Evolutionary conservation across 2,113 vertebrate species (phyloP).

Genomic region (Rhinopithecus roxellana): DNA sequence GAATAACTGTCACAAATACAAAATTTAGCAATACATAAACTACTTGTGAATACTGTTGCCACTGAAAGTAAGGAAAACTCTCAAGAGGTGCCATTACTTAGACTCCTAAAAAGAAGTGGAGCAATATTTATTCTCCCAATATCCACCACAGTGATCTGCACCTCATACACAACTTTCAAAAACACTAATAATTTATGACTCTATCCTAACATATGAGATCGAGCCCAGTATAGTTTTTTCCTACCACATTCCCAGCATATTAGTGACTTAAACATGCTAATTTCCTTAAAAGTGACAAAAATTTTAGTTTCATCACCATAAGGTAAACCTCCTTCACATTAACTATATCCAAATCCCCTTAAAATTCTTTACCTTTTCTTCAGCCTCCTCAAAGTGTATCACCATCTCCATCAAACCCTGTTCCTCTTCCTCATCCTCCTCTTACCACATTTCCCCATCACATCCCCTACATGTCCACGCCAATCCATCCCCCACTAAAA

Average conservation of each 20-base stretch:
- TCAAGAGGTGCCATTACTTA: background rate
- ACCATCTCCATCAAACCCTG: background rate
- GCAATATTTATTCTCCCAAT: background rate
- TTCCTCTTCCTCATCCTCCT: background rate
- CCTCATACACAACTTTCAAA: slow-evolving; percentile 16
- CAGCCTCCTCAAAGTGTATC: slow-evolving; percentile 10
- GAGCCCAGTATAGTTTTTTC: background rate
- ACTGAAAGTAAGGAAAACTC: slow-evolving; percentile 7
- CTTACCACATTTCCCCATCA: background rate
- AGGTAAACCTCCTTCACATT: slow-evolving; percentile 20
- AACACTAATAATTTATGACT: slow-evolving; percentile 6
- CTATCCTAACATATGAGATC: background rate
- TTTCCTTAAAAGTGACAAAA: slow-evolving; percentile 30
- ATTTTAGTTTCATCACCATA: background rate
- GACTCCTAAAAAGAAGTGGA: background rate
- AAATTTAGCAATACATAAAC: slow-evolving; percentile 22
- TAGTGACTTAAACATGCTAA: background rate
- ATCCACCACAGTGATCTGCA: background rate
- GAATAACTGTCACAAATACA: slow-evolving; percentile 29
- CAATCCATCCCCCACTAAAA: slow-evolving; percentile 33
- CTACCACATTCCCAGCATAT: background rate
- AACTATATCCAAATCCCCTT: slow-evolving; percentile 45
- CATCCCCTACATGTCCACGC: background rate
- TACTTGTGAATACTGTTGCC: background rate
- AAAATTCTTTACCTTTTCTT: slow-evolving; percentile 46